Evolutionary conservation across 2,113 vertebrate species (phyloP), one percentile per base, ranked within the genome.

Genomic region (Limnothrissa miodon): DNA sequence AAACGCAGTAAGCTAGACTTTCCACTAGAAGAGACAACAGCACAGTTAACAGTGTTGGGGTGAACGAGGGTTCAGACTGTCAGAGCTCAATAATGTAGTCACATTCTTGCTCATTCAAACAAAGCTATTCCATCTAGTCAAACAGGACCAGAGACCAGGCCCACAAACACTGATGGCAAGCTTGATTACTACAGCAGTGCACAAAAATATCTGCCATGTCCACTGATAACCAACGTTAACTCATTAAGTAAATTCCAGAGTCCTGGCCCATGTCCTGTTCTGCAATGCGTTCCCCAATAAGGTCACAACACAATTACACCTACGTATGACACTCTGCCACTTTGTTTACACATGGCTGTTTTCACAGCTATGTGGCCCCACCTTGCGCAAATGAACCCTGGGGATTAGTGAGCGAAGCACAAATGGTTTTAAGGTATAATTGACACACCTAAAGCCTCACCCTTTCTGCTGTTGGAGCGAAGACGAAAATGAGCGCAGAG

Each of bases 321-420:
- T 17, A n/a, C 29, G 59, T 25, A 66, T 25, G 59, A 33, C 59
- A 66, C 59, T 7, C 25, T 2, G n/a, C 4, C 66, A 74, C 66
- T 36, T 33, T 80, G 84, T 91, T 91, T 93, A 83, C 86, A 88
- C 87, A 89, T 81, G 85, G 82, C 79, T 80, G 80, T 84, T 59
- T 84, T 87, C 23, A 13, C 33, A 87, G 36, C 33, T n/a, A 59
- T 45, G 59, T 82, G 88, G 85, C 89, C 86, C 88, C 90, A 83
- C 92, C 92, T 92, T 90, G 81, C 82, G 81, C 83, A 86, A 90
- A 85, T 86, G 82, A 81, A 8, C 81, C 85, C 90, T 45, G 29
- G 0, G 51, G 89, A 90, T 91, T 87, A 89, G 79, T 19, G 81
- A 81, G 85, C 87, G 78, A 85, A 88, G 88, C 88, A 81, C 83